Evolutionary conservation across 2,888 invertebrate species (phyloP).

Genomic region (Synanthedon vespiformis): DNA sequence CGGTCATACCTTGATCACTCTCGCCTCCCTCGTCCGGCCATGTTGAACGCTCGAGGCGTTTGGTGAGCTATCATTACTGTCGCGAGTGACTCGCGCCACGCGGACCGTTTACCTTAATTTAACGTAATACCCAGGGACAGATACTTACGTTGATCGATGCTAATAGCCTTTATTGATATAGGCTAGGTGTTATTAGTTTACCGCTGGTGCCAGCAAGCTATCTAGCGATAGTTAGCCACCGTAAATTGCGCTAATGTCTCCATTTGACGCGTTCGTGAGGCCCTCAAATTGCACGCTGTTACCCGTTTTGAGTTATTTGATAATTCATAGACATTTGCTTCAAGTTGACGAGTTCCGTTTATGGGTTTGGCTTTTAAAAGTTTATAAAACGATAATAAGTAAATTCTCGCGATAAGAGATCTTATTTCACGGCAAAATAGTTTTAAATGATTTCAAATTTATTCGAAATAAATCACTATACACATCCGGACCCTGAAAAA

Average conservation of each 20-base stretch:
- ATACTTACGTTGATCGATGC: constrained; percentile 59
- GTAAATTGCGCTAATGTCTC: constrained; percentile 55
- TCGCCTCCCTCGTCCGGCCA: constrained; percentile 16
- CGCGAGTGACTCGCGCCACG: constrained; percentile 16
- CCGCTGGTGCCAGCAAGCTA: constrained; percentile 16
- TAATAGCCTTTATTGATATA: constrained; percentile 68
- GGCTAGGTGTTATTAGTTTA: constrained; percentile 49
- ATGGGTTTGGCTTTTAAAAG: neutral
- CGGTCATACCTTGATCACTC: constrained; percentile 3
- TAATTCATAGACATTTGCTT: constrained; percentile 23
- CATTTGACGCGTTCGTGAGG: constrained; percentile 44
- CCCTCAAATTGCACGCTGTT: constrained; percentile 47
- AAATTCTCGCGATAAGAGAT: too few species aligned
- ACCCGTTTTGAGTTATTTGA: constrained; percentile 48
- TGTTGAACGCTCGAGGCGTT: constrained; percentile 18
- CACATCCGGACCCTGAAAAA: too few species aligned
- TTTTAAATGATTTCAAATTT: too few species aligned
- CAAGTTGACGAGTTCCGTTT: neutral
- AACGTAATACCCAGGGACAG: constrained; percentile 44
- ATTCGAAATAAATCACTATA: too few species aligned
- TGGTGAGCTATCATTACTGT: constrained; percentile 37
- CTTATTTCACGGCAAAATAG: too few species aligned
- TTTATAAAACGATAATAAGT: too few species aligned
- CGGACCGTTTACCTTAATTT: constrained; percentile 54
- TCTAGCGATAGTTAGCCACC: constrained; percentile 33